Percentiles rank a stretch among this genome's conserved stretches.
Evolutionary conservation across 2,888 invertebrate species (phyloP).

Genomic region (Quadriops clusia): DNA sequence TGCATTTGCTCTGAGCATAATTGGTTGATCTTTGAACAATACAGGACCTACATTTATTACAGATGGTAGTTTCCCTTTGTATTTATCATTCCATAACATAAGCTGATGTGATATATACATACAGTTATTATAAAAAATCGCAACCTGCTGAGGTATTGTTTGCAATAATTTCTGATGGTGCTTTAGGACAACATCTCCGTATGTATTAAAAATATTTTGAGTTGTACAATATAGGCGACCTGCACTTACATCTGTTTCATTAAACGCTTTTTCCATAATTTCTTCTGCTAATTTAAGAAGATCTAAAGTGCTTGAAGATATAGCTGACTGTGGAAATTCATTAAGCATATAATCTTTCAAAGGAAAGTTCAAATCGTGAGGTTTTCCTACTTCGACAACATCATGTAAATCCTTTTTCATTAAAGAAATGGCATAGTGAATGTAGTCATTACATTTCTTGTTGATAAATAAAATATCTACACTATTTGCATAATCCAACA

Average conservation of each 20-base stretch:
- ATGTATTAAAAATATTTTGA: slow-evolving; percentile 62
- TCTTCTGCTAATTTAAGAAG: slow-evolving; percentile 50
- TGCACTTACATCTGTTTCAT: slow-evolving; percentile 49
- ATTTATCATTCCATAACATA: slow-evolving; percentile 53
- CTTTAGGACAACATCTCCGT: slow-evolving; percentile 64
- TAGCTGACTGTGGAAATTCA: slow-evolving; percentile 43
- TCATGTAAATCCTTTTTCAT: slow-evolving; percentile 74
- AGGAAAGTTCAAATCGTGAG: slow-evolving; percentile 36
- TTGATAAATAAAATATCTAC: slow-evolving; percentile 66
- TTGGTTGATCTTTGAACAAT: slow-evolving; percentile 56
- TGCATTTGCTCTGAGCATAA: slow-evolving; percentile 54
- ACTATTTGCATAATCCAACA: slow-evolving; percentile 59
- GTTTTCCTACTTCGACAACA: slow-evolving; percentile 44
- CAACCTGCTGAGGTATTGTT: slow-evolving; percentile 80
- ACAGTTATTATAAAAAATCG: slow-evolving; percentile 84
- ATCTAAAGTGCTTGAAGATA: slow-evolving; percentile 52
- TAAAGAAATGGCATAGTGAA: slow-evolving; percentile 55
- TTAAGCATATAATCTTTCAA: slow-evolving; percentile 35
- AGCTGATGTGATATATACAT: slow-evolving; percentile 72
- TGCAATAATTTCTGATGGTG: slow-evolving; percentile 69
- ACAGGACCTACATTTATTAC: slow-evolving; percentile 37
- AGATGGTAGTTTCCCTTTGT: slow-evolving; percentile 49
- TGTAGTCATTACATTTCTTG: slow-evolving; percentile 60
- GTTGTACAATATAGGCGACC: slow-evolving; percentile 57
- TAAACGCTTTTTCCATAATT: slow-evolving; percentile 54